These are phyloP conservation scores for Bubo scandiacus DNA, from an alignment of 2,113 vertebrate genomes.

Conservation along the genomic window DNA sequence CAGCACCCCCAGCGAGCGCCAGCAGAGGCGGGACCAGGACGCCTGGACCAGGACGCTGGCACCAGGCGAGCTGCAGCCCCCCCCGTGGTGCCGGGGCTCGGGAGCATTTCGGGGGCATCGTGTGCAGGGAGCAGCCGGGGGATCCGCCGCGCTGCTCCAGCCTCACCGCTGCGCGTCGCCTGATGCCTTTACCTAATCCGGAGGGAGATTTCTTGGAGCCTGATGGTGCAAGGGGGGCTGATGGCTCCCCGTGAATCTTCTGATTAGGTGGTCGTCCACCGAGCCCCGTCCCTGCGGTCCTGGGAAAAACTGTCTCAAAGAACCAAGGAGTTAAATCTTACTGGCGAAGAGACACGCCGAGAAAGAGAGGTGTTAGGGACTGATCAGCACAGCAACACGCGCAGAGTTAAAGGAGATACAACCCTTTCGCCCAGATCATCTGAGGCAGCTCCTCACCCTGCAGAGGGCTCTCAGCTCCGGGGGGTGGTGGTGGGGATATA, in stretches of 20 bases:
- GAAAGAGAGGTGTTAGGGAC: fast-evolving
- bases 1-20: background rate
- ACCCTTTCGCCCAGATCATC: background rate
- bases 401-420: background rate
- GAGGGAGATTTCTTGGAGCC: background rate
- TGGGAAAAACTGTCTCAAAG: background rate
- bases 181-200: background rate
- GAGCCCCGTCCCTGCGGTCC: background rate
- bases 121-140: background rate
- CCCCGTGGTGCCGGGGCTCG: fast-evolving
- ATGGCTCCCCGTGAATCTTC: background rate
- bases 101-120: fast-evolving
- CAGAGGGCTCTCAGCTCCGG: background rate
- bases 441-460: background rate
- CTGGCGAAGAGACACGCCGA: background rate
- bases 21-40: no score
- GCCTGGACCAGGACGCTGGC: no score
- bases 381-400: fast-evolving
- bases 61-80: no score
- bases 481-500: no score
- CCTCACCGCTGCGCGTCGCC: fast-evolving
- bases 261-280: background rate
- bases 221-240: background rate
- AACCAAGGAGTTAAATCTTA: background rate
- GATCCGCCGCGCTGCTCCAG: fast-evolving